phyloP scores from a whole-genome alignment of 2,888 invertebrate species.

The Agrotis ipsilon region DNA sequence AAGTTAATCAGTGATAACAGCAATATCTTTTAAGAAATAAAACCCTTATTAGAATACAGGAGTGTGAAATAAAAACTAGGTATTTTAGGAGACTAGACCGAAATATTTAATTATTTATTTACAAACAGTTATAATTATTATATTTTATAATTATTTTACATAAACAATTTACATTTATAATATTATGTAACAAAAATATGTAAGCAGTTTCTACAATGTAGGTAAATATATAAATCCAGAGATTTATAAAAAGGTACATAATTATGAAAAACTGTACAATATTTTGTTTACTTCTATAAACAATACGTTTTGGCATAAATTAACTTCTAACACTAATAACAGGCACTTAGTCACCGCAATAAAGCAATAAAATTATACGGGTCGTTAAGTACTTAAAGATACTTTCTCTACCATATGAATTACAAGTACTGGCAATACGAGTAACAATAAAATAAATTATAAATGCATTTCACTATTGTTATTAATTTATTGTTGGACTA shows the following conservation, averaged over 20 bases:
- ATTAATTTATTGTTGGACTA: slow-evolving; percentile 47
- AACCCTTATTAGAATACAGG: too few species aligned
- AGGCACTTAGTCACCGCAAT: not conserved
- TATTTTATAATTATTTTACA: not conserved
- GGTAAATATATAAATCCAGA: not conserved
- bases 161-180: too few species aligned
- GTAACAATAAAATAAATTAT: slow-evolving; percentile 46
- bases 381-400: not conserved
- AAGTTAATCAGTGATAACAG: not conserved
- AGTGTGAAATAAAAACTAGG: slow-evolving; percentile 17
- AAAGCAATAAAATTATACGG: not conserved
- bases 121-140: slow-evolving; percentile 1
- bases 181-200: not conserved
- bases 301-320: slow-evolving; percentile 20
- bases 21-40: not conserved
- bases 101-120: slow-evolving; percentile 12
- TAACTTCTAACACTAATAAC: not conserved
- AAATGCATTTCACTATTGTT: slow-evolving; percentile 41
- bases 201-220: not conserved
- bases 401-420: slow-evolving; percentile 3
- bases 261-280: not conserved
- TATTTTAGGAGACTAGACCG: slow-evolving; percentile 27
- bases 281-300: not conserved
- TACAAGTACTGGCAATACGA: slow-evolving; percentile 17
- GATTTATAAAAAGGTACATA: not conserved